Percentiles rank a stretch among this genome's conserved stretches.
Conservation (phyloP, 2,113 vertebrate genomes). For the Elgaria multicarinata region DNA sequence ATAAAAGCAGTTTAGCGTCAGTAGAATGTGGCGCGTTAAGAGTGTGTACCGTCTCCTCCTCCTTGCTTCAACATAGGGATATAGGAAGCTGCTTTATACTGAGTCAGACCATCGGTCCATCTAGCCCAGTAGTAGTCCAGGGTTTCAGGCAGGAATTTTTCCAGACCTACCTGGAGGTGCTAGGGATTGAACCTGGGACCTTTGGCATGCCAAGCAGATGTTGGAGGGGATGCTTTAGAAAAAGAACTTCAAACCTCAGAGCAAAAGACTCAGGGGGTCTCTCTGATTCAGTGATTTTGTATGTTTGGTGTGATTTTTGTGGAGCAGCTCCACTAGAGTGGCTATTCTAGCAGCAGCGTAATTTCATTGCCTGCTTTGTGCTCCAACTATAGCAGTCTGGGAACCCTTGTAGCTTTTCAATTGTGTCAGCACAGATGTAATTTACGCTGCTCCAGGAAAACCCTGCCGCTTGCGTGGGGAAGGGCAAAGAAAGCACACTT, state of each 20-base stretch:
- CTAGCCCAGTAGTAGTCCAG: too few species aligned
- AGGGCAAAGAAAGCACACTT: background rate
- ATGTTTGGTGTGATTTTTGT: fast-evolving
- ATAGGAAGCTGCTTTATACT: too few species aligned
- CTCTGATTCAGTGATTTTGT: background rate
- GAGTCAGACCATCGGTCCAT: too few species aligned
- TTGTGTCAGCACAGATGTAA: constrained; percentile 22
- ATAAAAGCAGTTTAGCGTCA: background rate
- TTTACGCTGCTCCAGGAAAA: background rate
- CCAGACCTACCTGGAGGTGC: too few species aligned
- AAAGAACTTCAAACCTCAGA: background rate
- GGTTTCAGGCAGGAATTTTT: too few species aligned
- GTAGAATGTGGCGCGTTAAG: background rate
- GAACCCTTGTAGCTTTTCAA: constrained; percentile 32
- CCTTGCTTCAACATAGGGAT: too few species aligned
- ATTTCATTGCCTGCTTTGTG: background rate
- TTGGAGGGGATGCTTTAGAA: background rate
- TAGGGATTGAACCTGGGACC: too few species aligned
- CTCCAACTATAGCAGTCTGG: background rate
- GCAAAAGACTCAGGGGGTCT: background rate
- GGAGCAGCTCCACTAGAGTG: background rate
- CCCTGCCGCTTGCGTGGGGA: background rate
- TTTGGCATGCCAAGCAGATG: too few species aligned
- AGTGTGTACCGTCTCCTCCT: background rate
- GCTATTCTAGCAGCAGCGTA: fast-evolving